Evolutionary conservation across 2,888 invertebrate genomes (phyloP).

Genomic region (Eulithis testata): DNA sequence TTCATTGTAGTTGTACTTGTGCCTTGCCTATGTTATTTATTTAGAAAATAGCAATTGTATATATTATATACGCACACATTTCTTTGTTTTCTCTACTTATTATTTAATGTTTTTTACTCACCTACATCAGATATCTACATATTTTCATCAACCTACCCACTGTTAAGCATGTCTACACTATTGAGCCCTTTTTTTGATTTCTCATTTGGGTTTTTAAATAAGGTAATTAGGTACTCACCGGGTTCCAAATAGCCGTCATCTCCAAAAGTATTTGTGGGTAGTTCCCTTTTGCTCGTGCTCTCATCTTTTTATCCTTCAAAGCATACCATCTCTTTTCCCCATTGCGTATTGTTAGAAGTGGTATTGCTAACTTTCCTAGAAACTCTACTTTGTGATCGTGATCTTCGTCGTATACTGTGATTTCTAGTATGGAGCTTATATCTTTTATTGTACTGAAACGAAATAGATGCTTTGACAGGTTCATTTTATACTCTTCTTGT

Average conservation of each 20-base stretch:
- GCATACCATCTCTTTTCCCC: constrained; percentile 98
- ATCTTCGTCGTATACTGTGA: constrained; percentile 99
- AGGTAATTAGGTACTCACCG: constrained; percentile 80
- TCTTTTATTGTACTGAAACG: constrained; percentile 94
- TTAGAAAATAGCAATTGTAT: too few relatives aligned
- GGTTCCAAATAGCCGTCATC: constrained; percentile 96
- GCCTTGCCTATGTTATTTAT: too few relatives aligned
- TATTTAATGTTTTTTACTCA: too few relatives aligned
- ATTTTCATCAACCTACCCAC: background rate
- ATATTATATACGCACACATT: too few relatives aligned
- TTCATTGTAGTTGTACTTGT: too few relatives aligned
- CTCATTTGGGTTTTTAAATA: background rate
- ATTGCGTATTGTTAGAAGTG: constrained; percentile 92
- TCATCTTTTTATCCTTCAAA: constrained; percentile 97
- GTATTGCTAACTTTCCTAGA: constrained; percentile 95
- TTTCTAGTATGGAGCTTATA: constrained; percentile 96
- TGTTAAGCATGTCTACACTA: background rate
- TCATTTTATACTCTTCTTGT: too few relatives aligned
- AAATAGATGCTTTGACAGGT: background rate
- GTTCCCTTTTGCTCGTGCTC: constrained; percentile 95
- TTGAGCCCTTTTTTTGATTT: background rate
- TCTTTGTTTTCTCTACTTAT: too few relatives aligned
- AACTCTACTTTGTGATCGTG: constrained; percentile 99
- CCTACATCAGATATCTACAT: too few relatives aligned
- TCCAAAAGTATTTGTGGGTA: constrained; percentile 95